A percentile compares a stretch with the other conserved stretches of the same genome.
Evolutionary conservation across 2,797 vertebrate species (phyloP).

Genomic region (Acrocephalus scirpaceus): DNA sequence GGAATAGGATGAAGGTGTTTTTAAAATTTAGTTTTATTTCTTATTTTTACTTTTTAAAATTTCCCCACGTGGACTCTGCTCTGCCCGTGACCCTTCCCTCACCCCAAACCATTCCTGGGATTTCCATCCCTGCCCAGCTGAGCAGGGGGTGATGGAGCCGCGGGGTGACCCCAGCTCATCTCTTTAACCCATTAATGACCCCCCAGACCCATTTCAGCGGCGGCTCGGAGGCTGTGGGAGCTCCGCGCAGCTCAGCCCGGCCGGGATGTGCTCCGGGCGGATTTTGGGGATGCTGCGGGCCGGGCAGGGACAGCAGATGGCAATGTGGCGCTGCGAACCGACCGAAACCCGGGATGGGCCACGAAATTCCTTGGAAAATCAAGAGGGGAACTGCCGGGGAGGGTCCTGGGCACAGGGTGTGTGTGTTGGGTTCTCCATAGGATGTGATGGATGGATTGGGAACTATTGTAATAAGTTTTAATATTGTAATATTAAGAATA

Average conservation of each 20-base stretch:
- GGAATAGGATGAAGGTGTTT: fast-evolving
- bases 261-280: neutral
- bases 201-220: neutral
- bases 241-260: neutral
- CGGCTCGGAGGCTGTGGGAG: neutral
- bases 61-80: fast-evolving
- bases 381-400: neutral
- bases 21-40: neutral
- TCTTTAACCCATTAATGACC: neutral
- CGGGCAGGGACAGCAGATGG: conserved; percentile 70
- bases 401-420: neutral
- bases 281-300: neutral
- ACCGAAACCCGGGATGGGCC: neutral
- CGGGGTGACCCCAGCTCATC: neutral
- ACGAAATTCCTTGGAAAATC: neutral
- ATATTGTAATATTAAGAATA: too few relatives aligned
- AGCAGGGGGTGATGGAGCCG: neutral
- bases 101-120: fast-evolving
- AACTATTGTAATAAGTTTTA: neutral
- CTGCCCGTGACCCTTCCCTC: neutral
- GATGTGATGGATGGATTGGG: fast-evolving
- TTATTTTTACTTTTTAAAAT: neutral
- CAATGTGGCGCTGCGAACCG: conserved; percentile 59
- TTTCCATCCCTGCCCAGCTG: neutral
- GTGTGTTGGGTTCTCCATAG: fast-evolving